phyloP scores from a whole-genome alignment of 2,113 vertebrate species.

The Dicerorhinus sumatrensis region DNA sequence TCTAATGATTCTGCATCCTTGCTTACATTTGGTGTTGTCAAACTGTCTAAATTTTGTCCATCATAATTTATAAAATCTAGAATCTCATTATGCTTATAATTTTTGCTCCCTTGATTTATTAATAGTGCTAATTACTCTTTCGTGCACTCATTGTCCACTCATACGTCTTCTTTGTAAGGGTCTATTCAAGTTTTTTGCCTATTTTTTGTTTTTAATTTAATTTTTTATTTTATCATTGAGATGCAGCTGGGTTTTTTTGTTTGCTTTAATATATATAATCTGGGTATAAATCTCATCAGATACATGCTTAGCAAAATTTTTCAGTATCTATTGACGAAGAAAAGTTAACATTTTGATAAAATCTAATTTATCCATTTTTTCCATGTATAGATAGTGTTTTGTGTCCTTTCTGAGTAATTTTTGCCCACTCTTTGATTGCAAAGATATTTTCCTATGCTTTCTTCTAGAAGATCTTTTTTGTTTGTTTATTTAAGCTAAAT shows the following conservation, averaged over 20 bases:
- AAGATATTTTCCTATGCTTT: not conserved
- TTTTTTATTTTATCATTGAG: not conserved
- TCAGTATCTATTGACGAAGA: not conserved
- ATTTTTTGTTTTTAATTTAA: not conserved
- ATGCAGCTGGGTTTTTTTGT: not conserved
- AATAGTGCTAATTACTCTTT: not conserved
- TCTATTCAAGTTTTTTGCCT: not conserved
- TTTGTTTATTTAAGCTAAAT: not conserved
- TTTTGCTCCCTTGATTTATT: not conserved
- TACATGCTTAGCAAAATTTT: not conserved
- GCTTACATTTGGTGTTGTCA: not conserved
- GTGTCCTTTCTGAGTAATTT: not conserved
- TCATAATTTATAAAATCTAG: not conserved
- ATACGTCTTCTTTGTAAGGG: not conserved
- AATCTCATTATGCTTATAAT: not conserved
- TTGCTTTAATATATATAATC: not conserved
- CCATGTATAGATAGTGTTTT: not conserved
- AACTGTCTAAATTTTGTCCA: not conserved
- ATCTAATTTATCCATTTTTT: not conserved
- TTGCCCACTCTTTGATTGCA: not conserved
- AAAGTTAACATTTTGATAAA: not conserved
- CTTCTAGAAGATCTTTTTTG: not conserved
- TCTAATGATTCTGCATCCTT: not conserved
- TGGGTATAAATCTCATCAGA: not conserved
- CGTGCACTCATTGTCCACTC: not conserved